A percentile compares a stretch with the other conserved stretches of the same genome.
These are phyloP conservation scores for Ciconia stormi DNA, from an alignment of 2,113 vertebrate species.

Conservation along the genomic window DNA sequence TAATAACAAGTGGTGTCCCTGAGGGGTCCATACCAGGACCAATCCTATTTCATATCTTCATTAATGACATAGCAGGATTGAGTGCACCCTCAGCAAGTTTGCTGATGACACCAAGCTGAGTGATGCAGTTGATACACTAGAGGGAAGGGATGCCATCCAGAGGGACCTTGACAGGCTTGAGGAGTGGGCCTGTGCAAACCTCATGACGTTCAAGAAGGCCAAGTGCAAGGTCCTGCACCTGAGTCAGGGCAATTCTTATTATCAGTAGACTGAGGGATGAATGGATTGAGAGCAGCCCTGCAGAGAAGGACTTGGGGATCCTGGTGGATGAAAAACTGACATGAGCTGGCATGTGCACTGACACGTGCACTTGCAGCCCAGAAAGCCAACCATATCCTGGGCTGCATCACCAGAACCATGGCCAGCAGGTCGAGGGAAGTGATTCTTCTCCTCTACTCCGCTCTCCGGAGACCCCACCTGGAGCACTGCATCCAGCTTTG, in stretches of 20 bases:
- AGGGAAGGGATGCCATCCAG: background rate
- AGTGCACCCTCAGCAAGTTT: background rate
- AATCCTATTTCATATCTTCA: background rate
- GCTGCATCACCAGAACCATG: background rate
- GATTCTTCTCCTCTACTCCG: background rate
- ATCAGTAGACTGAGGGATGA: background rate
- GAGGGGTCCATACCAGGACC: background rate
- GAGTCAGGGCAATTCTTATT: background rate
- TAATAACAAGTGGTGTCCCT: background rate
- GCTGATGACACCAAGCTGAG: background rate
- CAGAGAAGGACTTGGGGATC: background rate
- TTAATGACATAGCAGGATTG: background rate
- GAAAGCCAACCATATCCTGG: background rate
- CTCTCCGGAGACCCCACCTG: background rate
- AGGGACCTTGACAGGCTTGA: background rate
- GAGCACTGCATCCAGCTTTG: background rate
- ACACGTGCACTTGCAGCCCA: background rate
- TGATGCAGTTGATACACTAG: background rate
- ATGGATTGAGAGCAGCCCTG: background rate
- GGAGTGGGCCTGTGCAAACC: fast-evolving
- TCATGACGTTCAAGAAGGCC: background rate
- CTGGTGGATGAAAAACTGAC: background rate
- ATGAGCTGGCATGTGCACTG: background rate
- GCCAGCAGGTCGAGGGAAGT: background rate
- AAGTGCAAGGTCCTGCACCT: background rate